Base-by-base conservation (phyloP, 2,888 invertebrate species). In the Lithophane semibrunnea region DNA sequence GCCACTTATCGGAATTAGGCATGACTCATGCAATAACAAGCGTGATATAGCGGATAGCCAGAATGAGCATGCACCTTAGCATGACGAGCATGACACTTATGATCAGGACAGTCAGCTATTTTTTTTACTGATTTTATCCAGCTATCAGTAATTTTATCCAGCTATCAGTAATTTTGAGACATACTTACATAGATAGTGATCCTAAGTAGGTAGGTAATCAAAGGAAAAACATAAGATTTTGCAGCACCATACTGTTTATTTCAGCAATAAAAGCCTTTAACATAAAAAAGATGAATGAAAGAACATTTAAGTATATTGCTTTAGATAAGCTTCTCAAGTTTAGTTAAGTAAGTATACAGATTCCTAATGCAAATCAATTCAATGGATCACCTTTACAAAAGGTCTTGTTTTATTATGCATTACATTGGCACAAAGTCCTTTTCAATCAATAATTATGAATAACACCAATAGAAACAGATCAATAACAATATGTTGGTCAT, bases 221-320 rank as follows among this genome's bases (percentile, higher is more conserved):
- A 77, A 49, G n/a, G 12, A 65, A 78, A 42, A 63, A 56, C 54
- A 56, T n/a, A 12, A 49, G 13, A 47, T 58, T 47, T 56, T 69
- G 56, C 78, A 82, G 86, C 74, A 83, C 74, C 78, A 75, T 82
- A 69, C 52, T 70, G 54, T 83, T 82, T 83, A 83, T 85, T 83
- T 73, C 69, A 75, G 74, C 54, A 7, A 63, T 37, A 77, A 72
- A 80, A 67, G 58, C 47, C 47, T 65, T 70, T 65, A 63, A 73
- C n/a, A 68, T 68, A 52, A 52, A 44, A 80, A 75, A 44, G 3
- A 77, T 63, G 77, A 61, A 80, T 70, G 44, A 77, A 81, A 66
- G 4, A 61, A 70, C 82, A 69, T 49, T 24, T 77, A 29, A 29
- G 29, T 29, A 21, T 37, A 52, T 4, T 61, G 60, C 77, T 65